Evolutionary conservation across 37 sponge, comb jelly and placozoan genomes (phyloP).

Genomic region (Oopsacas minuta): DNA sequence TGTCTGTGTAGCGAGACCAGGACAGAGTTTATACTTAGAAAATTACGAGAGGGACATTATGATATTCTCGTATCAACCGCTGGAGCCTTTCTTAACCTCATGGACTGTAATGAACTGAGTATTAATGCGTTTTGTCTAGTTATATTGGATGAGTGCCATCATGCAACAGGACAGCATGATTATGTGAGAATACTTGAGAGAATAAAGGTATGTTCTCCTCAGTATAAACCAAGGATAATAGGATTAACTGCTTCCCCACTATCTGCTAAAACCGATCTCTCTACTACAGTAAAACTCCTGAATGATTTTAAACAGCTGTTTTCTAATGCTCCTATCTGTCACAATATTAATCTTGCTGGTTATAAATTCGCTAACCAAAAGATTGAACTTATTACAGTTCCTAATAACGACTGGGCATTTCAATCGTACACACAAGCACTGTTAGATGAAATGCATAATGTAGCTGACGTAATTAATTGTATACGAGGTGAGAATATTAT

Average conservation of each 20-base stretch:
- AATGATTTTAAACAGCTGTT: neutral
- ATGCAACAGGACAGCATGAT: neutral
- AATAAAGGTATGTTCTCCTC: neutral
- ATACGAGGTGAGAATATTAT: neutral
- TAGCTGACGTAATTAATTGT: neutral
- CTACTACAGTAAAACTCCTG: neutral
- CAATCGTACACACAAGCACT: neutral
- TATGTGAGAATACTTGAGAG: neutral
- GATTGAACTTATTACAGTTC: neutral
- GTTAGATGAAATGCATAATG: neutral
- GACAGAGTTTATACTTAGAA: neutral
- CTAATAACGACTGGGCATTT: neutral
- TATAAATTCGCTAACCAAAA: neutral
- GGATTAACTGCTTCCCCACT: neutral
- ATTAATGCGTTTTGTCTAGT: neutral
- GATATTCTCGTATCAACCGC: neutral
- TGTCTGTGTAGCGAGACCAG: neutral
- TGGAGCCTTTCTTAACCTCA: neutral
- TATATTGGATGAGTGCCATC: neutral
- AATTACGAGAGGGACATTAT: neutral
- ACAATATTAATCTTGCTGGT: neutral
- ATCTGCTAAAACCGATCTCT: neutral
- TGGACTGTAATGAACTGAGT: neutral
- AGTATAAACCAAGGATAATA: neutral
- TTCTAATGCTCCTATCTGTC: neutral